These are phyloP conservation scores for Nematolebias whitei DNA, from an alignment of 2,113 vertebrate species.

Conservation along the genomic window DNA sequence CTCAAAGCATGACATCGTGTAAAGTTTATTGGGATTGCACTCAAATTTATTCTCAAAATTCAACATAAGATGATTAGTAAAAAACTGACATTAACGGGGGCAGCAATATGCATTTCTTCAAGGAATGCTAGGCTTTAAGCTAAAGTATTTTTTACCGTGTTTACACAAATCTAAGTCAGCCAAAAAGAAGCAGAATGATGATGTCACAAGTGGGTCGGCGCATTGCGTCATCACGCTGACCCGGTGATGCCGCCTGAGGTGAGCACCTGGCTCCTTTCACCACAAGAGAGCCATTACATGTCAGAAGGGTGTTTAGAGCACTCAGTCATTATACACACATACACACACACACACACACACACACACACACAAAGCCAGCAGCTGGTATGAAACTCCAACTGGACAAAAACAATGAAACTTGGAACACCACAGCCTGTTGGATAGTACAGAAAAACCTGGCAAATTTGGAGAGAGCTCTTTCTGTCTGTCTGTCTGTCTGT, in stretches of 20 bases:
- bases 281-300: slow-evolving; percentile 63
- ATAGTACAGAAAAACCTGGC: slow-evolving; percentile 61
- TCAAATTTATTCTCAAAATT: too few species aligned
- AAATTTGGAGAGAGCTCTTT: slow-evolving; percentile 46
- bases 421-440: slow-evolving; percentile 49
- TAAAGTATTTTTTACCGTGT: slow-evolving; percentile 7
- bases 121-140: not conserved
- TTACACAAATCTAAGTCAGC: too few species aligned
- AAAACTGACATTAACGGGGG: too few species aligned
- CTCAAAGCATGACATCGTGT: too few species aligned
- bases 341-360: slow-evolving; percentile 1
- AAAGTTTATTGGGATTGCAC: too few species aligned
- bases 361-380: slow-evolving; percentile 41
- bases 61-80: too few species aligned
- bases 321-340: slow-evolving; percentile 42
- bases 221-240: slow-evolving; percentile 53
- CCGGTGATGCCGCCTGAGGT: slow-evolving; percentile 58
- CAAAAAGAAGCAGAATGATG: slow-evolving; percentile 31
- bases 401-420: slow-evolving; percentile 64
- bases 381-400: slow-evolving; percentile 57
- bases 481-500: slow-evolving; percentile 22
- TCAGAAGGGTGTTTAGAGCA: slow-evolving; percentile 53
- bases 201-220: slow-evolving; percentile 65
- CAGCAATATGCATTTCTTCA: too few species aligned
- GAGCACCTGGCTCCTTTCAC: slow-evolving; percentile 74